phyloP scores from a whole-genome alignment of 2,888 invertebrate species.

The Orgyia antiqua region DNA sequence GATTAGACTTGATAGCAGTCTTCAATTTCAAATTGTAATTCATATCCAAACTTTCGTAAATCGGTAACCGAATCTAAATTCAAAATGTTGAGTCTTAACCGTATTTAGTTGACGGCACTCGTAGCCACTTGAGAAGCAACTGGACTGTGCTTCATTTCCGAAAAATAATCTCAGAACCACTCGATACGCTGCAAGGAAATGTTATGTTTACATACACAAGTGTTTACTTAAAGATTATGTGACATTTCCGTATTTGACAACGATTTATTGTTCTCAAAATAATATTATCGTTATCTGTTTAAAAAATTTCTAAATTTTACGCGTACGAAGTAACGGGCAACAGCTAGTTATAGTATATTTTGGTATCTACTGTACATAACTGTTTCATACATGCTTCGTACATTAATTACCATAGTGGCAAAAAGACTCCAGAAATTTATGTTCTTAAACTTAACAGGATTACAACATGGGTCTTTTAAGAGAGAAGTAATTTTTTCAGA shows the following conservation, averaged over 20 bases:
- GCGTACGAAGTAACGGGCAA: no score
- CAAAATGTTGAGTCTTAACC: conserved; percentile 33
- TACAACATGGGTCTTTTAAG: no score
- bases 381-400: no score
- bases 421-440: no score
- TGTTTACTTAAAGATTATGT: conserved; percentile 17
- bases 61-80: conserved; percentile 21
- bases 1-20: not conserved
- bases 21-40: not conserved
- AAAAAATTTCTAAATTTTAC: no score
- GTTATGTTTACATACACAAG: conserved; percentile 23
- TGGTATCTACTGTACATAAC: no score
- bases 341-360: no score
- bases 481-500: no score
- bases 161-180: conserved; percentile 43
- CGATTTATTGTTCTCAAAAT: no score
- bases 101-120: conserved; percentile 33
- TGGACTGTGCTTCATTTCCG: conserved; percentile 47
- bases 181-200: conserved; percentile 24
- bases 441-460: no score
- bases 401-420: no score
- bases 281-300: no score
- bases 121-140: conserved; percentile 33
- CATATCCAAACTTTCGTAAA: conserved; percentile 7
- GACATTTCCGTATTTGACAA: conserved; percentile 7